Evolutionary conservation across 2,113 vertebrate genomes (phyloP).

Genomic region (Setophaga petechia): DNA sequence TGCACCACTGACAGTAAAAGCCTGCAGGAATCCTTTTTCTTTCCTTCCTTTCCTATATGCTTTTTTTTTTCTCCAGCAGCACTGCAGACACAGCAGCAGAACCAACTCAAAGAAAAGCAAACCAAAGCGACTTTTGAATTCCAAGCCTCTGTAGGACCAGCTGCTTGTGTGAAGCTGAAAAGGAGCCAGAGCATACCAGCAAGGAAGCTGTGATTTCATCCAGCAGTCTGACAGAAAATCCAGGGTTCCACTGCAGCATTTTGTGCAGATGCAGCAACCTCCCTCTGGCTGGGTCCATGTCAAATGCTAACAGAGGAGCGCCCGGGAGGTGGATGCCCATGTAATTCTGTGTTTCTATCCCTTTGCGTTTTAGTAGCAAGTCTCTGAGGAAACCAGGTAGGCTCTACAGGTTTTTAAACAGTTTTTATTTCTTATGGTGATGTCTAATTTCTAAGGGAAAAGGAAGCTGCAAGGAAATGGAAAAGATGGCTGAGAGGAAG

Average conservation of each 20-base stretch:
- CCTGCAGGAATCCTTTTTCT: neutral
- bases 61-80: neutral
- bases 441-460: neutral
- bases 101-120: neutral
- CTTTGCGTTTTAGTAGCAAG: neutral
- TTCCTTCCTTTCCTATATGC: neutral
- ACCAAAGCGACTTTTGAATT: neutral
- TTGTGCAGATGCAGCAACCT: slow-evolving; percentile 17
- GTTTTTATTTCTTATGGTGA: slow-evolving; percentile 1
- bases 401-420: neutral
- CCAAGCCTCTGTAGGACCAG: neutral
- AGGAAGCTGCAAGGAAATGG: neutral
- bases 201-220: slow-evolving; percentile 28
- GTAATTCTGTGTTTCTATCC: neutral
- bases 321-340: neutral
- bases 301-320: neutral
- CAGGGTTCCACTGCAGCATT: slow-evolving; percentile 9
- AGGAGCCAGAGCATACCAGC: slow-evolving; percentile 41
- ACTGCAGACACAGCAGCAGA: neutral
- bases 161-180: slow-evolving; percentile 44
- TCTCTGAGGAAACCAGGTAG: slow-evolving; percentile 32
- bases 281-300: neutral
- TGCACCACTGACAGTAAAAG: slow-evolving; percentile 11
- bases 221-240: neutral
- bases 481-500: neutral